phyloP scores from a whole-genome alignment of 2,888 invertebrate species.

The Polydrusus pterygomalis region DNA sequence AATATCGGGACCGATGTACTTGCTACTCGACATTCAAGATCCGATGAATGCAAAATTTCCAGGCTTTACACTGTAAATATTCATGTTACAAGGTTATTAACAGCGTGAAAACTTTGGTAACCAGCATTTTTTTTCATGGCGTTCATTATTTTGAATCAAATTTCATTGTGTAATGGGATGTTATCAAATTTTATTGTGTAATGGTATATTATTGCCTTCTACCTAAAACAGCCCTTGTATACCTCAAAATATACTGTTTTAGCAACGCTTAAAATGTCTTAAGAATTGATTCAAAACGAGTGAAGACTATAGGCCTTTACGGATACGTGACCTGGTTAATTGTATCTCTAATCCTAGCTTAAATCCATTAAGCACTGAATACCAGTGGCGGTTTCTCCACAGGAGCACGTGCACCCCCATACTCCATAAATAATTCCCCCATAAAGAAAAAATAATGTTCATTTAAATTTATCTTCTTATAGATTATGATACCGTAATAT shows the following conservation, averaged over 20 bases:
- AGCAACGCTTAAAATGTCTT: conserved; percentile 5
- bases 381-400: no score
- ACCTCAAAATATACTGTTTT: neutral
- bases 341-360: no score
- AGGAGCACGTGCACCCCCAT: no score
- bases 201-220: neutral
- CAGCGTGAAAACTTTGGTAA: conserved; percentile 29
- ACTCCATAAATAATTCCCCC: no score
- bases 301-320: neutral
- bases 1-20: conserved; percentile 84
- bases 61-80: conserved; percentile 73
- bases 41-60: conserved; percentile 84
- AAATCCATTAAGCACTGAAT: no score
- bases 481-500: no score
- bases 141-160: conserved; percentile 15
- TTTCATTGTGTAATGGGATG: neutral
- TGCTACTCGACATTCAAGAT: conserved; percentile 81
- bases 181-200: neutral
- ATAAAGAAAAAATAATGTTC: no score
- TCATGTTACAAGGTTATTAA: neutral
- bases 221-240: neutral
- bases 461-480: no score
- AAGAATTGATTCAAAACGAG: conserved; percentile 1
- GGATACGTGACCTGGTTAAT: no score
- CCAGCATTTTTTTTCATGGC: neutral